Evolutionary conservation across 2,113 vertebrate species (phyloP), one percentile per base, ranked within the genome.

Genomic region (Tenrec ecaudatus): DNA sequence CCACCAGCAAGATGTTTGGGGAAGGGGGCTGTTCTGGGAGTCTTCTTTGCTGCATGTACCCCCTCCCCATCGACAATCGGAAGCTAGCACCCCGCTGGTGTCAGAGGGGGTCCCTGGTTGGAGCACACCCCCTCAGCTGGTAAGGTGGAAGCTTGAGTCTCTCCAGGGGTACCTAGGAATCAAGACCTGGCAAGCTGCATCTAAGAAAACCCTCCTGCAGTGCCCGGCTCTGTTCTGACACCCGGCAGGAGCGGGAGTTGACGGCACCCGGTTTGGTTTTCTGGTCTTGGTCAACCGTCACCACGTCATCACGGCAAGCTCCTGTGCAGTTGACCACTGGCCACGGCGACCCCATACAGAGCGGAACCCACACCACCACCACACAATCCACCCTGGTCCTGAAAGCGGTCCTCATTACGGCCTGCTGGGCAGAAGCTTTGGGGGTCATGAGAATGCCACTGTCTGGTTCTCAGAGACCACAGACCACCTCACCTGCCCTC

Each of bases 21-120:
- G 33, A 1, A 19, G 60, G 16, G 8, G 79, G 22, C 12, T 62
- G 27, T 40, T 17, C 76, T 3, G 17, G 57, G 40, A 43, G 75
- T 25, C 47, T 40, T 53, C 47, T 53, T 53, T 53, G 6, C 1
- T 53, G 47, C 47, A 53, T 53, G 47, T 10, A 53, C 47, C 47
- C 47, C 47, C 47, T 69, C 57, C 31, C 43, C 1, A 1, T 40
- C 15, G 4, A 22, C 33, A 27, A 10, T 1, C 4, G 6, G 5
- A 3, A 2, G 16, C 25, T 5, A 38, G 47, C 17, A 4, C 71
- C 87, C 9, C 0, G 23, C 9, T 10, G 23, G 12, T 2, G 6
- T 64, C 29, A 29, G 40, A n/a, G 0, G 0, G 31, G 31, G 68
- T 33, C 68, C 68, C 31, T 71, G 68, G 14, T 33, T 71, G 68